These are phyloP conservation scores for Lutjanus campechanus DNA, from an alignment of 2,797 vertebrate species.

Conservation along the genomic window DNA sequence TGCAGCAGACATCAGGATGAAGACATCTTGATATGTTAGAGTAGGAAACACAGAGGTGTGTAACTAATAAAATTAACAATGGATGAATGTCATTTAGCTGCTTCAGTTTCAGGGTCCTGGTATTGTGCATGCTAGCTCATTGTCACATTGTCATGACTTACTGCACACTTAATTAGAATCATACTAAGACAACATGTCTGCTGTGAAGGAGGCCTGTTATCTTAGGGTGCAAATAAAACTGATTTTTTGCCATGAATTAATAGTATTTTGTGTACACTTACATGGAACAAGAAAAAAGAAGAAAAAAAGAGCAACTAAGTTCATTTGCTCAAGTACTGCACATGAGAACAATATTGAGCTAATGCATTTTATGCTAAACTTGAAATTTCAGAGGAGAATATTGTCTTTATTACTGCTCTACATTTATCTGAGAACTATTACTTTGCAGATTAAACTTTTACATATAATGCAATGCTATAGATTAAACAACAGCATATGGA, in stretches of 20 bases:
- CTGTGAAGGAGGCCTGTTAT: neutral
- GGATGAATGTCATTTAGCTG: neutral
- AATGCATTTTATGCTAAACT: neutral
- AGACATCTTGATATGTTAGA: too few relatives aligned
- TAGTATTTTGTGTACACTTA: neutral
- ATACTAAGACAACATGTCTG: neutral
- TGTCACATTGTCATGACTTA: neutral
- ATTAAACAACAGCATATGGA: too few relatives aligned
- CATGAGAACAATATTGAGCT: too few relatives aligned
- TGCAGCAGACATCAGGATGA: neutral
- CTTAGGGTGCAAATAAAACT: neutral
- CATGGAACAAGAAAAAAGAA: neutral
- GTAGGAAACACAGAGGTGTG: neutral
- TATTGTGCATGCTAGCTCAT: neutral
- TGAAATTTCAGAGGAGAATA: neutral
- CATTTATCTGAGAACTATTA: neutral
- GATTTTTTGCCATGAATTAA: neutral
- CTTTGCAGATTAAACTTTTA: neutral
- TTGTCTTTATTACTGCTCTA: neutral
- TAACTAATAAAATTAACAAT: neutral
- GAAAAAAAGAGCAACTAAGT: neutral
- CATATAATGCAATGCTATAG: neutral
- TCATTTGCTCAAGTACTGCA: neutral
- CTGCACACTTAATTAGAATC: too few relatives aligned
- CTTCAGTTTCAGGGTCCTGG: neutral